Base-by-base conservation (phyloP, 2,797 vertebrate genomes). In the Ispidina picta region DNA sequence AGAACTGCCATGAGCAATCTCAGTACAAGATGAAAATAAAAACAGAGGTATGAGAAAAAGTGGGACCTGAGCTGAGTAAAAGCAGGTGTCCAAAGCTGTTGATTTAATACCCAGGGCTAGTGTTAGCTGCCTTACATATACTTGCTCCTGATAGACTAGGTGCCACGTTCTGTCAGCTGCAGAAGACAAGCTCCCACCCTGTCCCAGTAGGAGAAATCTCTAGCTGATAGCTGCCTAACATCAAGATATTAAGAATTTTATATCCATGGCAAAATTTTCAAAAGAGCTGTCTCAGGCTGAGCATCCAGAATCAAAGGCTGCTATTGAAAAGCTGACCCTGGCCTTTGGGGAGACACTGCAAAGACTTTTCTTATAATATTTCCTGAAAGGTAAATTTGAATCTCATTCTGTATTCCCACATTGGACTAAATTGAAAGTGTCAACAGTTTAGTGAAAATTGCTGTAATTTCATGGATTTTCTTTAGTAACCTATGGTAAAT, bases 381-480 rank as follows among this genome's bases (percentile, higher is more conserved):
- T 95, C 77, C 88, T 89, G 86, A 91, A 95, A 88, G 55, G 58
- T 73, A 88, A 88, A 92, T 95, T 95, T 94, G 74, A 91, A 93
- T 94, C 89, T 93, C 64, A 79, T 94, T 92, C 80, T 79, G 9
- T 78, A 76, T 92, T 89, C 89, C 74, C 55, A 55, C 62, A 52
- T 1, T 92, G 60, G 69, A 74, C 48, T 92, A 88, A 84, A 89
- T 79, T 92, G 62, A 56, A 89, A 79, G 44, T 76, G 69, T 88
- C 91, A 95, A 81, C 72, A 83, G 62, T 88, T 86, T 95, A 93
- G 90, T 94, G 88, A 95, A 93, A 86, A 88, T 92, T 83, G 26
- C 64, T 77, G 21, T 70, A 86, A 94, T 94, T 92, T 83, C 55
- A 73, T 63, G 23, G 52, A 39, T 11, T 31, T 48, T 59, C 74